Conservation (phyloP, 2,888 invertebrate genomes). For the Labia minor region DNA sequence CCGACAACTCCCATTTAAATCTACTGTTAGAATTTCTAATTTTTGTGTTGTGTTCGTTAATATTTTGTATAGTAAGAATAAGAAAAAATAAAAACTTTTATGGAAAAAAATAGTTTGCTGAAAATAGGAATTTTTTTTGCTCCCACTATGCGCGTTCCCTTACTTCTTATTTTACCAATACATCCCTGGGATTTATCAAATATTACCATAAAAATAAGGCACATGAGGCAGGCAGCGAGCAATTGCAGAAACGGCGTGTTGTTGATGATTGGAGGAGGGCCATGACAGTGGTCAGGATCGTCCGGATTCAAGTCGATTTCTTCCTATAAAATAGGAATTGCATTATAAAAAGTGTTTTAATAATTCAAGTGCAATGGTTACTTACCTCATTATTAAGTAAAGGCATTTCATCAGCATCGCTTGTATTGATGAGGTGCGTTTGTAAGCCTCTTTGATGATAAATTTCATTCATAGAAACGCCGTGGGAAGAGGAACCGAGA, state of each 20-base stretch:
- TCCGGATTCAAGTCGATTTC: slow-evolving; percentile 7
- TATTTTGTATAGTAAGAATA: too few relatives aligned
- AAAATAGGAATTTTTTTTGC: too few relatives aligned
- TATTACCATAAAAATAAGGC: slow-evolving; percentile 60
- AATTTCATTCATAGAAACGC: not conserved
- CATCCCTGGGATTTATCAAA: too few relatives aligned
- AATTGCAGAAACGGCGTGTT: slow-evolving; percentile 38
- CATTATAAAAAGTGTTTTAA: not conserved
- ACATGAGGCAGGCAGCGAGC: slow-evolving; percentile 50
- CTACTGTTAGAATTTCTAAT: too few relatives aligned
- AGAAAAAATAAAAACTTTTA: too few relatives aligned
- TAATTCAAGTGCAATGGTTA: not conserved
- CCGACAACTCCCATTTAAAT: too few relatives aligned
- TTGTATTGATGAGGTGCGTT: not conserved
- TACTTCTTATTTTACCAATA: too few relatives aligned
- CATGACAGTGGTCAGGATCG: slow-evolving; percentile 23
- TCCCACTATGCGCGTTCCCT: too few relatives aligned
- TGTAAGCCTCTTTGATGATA: slow-evolving; percentile 3
- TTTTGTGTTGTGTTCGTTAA: too few relatives aligned
- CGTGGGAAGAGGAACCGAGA: not conserved
- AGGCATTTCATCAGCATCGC: slow-evolving; percentile 24
- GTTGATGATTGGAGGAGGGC: not conserved
- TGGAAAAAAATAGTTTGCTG: too few relatives aligned
- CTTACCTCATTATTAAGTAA: slow-evolving; percentile 22
- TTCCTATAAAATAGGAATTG: not conserved